Evolutionary conservation across 2,888 invertebrate species (phyloP), one percentile per base, ranked within the genome.

Genomic region (Conops quadrifasciatus): DNA sequence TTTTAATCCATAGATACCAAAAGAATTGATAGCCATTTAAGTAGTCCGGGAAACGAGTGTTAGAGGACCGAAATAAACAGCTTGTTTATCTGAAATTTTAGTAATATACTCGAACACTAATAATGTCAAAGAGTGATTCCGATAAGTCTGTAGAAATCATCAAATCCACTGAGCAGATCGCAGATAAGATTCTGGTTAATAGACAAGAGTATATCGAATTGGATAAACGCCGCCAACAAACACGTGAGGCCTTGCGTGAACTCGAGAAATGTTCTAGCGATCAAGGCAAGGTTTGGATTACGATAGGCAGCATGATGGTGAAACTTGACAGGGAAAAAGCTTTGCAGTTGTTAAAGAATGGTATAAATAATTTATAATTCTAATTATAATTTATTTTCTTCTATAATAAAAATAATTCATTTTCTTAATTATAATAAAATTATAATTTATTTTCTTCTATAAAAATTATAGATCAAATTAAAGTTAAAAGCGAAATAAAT

Each of bases 231-330:
- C 81, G 86, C 0, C 85, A 86, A 68, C 75, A 80, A 28, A 82
- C 78, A 3, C 79, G 86, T 0, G 82, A 83, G 72, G 85, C 86
- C 1, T 73, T 87, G 36, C 78, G 85, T 2, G 76, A 82, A 24
- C 70, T 84, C 0, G 81, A 81, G 24, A 85, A 85, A 67, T 77
- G 72, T 19, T 26, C 60, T 0, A 66, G 36, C 16, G 74, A 80
- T 16, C 80, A 83, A 7, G 78, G 79, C 26, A 87, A 85, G 73
- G 76, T 82, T 11, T 86, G 86, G 86, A 84, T 81, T 9, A 84
- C 86, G 3, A 75, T 86, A 21, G 86, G 86, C 9, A 83, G 83
- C 70, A 81, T 85, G 77, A 67, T 86, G 59, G 77, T 86, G 0
- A 85, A 86, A 76, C 73, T 85, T 76, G 75, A 81, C 19, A 74